Evolutionary conservation across 2,797 vertebrate species (phyloP).

Genomic region (Oreochromis grahami): DNA sequence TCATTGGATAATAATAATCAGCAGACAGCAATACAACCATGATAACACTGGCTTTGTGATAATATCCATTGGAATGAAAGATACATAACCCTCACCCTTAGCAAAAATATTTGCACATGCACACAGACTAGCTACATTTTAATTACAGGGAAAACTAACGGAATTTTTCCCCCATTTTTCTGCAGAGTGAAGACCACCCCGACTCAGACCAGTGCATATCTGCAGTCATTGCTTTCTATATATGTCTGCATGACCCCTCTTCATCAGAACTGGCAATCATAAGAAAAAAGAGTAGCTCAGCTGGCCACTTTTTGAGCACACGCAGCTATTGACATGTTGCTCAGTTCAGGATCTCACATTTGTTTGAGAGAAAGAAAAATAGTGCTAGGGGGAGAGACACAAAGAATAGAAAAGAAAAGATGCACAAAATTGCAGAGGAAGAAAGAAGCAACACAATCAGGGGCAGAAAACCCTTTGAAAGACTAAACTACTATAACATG

Average conservation of each 20-base stretch:
- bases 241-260: background rate
- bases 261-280: slow-evolving; percentile 48
- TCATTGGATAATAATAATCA: background rate
- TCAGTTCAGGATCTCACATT: background rate
- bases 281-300: slow-evolving; percentile 38
- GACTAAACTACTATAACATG: background rate
- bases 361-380: background rate
- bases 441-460: background rate
- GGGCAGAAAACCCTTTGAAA: background rate
- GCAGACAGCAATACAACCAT: background rate
- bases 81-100: background rate
- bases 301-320: slow-evolving; percentile 47
- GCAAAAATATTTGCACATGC: background rate
- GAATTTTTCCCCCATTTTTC: background rate
- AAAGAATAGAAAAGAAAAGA: background rate
- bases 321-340: slow-evolving; percentile 52
- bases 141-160: background rate
- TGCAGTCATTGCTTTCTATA: background rate
- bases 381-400: background rate
- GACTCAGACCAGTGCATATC: background rate
- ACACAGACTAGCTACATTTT: background rate
- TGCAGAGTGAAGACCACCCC: background rate
- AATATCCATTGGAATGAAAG: background rate
- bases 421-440: background rate
- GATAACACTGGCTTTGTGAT: background rate